Conservation (phyloP, 2,888 invertebrate genomes). For the Acronicta alni region DNA sequence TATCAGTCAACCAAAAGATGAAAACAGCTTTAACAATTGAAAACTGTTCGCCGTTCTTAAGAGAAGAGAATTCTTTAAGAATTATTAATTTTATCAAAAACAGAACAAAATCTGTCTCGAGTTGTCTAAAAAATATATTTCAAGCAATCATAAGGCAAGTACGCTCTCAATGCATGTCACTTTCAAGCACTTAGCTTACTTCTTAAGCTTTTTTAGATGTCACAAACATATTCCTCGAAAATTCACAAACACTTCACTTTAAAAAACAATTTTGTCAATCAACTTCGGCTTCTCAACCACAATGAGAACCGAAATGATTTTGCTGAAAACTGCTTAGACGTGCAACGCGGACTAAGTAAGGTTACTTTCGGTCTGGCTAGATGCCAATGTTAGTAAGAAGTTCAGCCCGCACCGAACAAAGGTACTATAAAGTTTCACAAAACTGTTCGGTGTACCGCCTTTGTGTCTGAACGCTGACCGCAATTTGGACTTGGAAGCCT, state of each 20-base stretch:
- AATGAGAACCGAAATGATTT: slow-evolving; percentile 62
- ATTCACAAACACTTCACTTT: slow-evolving; percentile 8
- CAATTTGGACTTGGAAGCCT: slow-evolving; percentile 43
- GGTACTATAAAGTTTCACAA: slow-evolving; percentile 72
- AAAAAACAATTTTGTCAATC: slow-evolving; percentile 27
- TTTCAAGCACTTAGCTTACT: background rate
- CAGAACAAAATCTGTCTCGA: background rate
- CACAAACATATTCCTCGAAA: background rate
- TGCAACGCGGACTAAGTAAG: slow-evolving; percentile 70
- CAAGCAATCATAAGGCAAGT: background rate
- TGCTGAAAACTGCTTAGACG: slow-evolving; percentile 70
- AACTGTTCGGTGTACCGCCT: slow-evolving; percentile 61
- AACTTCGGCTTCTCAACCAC: slow-evolving; percentile 28
- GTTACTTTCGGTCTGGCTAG: slow-evolving; percentile 73
- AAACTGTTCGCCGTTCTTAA: no score
- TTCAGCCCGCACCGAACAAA: slow-evolving; percentile 65
- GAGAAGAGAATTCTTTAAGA: background rate
- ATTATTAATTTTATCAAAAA: background rate
- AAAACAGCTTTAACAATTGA: no score
- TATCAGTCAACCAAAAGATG: no score
- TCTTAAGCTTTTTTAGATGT: background rate
- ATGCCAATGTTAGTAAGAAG: slow-evolving; percentile 79
- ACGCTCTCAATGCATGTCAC: background rate
- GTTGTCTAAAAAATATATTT: background rate
- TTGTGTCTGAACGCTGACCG: slow-evolving; percentile 61